Evolutionary conservation across 2,888 invertebrate genomes (phyloP).

Genomic region (Pristionchus fissidentatus): DNA sequence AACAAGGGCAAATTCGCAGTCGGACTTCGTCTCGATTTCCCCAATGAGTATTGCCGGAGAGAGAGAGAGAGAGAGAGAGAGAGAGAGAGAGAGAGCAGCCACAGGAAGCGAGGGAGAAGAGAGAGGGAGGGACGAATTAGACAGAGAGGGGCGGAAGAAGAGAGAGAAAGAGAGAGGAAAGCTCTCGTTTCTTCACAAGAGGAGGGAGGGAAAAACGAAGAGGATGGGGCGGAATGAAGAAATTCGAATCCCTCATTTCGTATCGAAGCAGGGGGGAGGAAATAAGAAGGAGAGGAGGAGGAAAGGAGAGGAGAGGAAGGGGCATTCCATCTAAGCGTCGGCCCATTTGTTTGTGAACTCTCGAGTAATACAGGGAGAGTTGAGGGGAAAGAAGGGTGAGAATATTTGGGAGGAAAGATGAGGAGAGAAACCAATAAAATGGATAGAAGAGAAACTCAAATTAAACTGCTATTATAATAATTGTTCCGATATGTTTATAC

Average conservation of each 20-base stretch:
- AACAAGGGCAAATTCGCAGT: not conserved
- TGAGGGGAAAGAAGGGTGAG: not conserved
- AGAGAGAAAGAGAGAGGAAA: conserved; percentile 18
- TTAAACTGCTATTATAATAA: no score
- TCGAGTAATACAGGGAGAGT: not conserved
- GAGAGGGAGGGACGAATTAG: conserved; percentile 40
- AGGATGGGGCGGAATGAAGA: conserved; percentile 10
- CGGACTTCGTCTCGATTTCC: conserved; percentile 35
- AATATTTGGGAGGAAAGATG: not conserved
- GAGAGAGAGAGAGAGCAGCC: not conserved
- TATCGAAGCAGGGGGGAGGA: not conserved
- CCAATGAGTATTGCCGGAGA: not conserved
- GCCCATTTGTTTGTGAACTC: not conserved
- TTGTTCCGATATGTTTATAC: no score
- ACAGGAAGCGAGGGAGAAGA: not conserved
- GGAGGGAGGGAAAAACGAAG: conserved; percentile 11
- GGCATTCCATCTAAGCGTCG: conserved; percentile 33
- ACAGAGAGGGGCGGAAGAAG: conserved; percentile 27
- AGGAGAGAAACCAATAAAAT: not conserved
- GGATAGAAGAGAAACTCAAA: not conserved
- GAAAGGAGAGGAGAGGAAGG: conserved; percentile 18
- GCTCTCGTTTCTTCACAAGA: not conserved
- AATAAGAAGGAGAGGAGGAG: not conserved
- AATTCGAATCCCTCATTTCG: conserved; percentile 42
- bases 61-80: not conserved